Percentiles rank a stretch among this genome's conserved stretches.
Conservation (phyloP, 37 sponge, comb jelly and placozoan species). For the Sycon ciliatum region DNA sequence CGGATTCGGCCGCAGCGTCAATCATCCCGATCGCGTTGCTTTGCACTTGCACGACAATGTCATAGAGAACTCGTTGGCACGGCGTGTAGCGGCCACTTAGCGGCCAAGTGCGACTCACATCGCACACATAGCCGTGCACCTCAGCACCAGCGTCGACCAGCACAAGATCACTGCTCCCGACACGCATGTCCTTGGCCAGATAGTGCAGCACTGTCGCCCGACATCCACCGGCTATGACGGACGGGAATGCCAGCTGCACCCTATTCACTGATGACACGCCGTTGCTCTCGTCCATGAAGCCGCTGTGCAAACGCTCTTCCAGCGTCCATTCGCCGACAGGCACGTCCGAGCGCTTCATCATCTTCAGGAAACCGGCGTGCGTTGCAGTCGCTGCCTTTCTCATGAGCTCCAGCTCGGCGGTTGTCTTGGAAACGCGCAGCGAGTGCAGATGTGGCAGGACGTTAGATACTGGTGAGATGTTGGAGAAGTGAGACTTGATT, state of each 20-base stretch:
- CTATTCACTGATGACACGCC: constrained; percentile 24
- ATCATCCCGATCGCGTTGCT: constrained; percentile 33
- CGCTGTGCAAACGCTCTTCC: too few relatives aligned
- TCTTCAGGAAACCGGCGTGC: too few relatives aligned
- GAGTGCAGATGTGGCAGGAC: constrained; percentile 22
- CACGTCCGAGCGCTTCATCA: too few relatives aligned
- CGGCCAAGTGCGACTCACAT: constrained; percentile 72
- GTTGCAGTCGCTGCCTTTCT: constrained; percentile 36
- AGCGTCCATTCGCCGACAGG: too few relatives aligned
- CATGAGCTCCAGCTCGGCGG: constrained; percentile 40
- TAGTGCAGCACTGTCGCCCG: constrained; percentile 61
- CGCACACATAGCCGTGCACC: constrained; percentile 67
- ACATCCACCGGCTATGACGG: constrained; percentile 64
- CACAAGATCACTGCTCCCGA: constrained; percentile 54
- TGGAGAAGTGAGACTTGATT: too few relatives aligned
- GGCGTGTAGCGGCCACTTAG: constrained; percentile 49
- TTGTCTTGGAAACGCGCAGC: constrained; percentile 39
- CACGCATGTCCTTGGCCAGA: constrained; percentile 39
- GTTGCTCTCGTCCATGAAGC: not conserved
- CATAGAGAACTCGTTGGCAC: constrained; percentile 60
- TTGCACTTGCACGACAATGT: constrained; percentile 34
- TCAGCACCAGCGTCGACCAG: constrained; percentile 68
- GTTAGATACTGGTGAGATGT: too few relatives aligned
- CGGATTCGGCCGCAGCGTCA: too few relatives aligned
- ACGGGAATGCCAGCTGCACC: constrained; percentile 50